phyloP scores from a whole-genome alignment of 2,113 vertebrate species.

The Mesembrinibis cayennensis region DNA sequence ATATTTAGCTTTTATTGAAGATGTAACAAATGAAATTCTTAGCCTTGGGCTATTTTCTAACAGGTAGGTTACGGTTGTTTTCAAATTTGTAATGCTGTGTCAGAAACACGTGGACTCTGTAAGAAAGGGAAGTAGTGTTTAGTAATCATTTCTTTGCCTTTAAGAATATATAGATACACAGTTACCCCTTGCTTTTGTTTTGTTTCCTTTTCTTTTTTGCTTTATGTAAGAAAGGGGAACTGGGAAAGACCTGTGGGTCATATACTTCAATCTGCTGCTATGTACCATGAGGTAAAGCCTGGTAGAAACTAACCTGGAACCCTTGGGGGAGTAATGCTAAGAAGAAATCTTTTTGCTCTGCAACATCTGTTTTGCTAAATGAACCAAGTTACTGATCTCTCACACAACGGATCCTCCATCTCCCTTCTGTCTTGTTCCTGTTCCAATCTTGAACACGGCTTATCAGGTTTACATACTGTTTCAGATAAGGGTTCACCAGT shows the following conservation, averaged over 20 bases:
- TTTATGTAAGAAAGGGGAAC: background rate
- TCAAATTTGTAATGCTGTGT: background rate
- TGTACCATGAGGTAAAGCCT: background rate
- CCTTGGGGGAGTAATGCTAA: background rate
- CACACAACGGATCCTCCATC: background rate
- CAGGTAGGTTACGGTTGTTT: slow-evolving; percentile 75
- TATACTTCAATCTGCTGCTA: background rate
- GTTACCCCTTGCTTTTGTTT: background rate
- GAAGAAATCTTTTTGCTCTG: background rate
- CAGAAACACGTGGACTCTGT: background rate
- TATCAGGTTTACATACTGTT: background rate
- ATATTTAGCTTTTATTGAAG: slow-evolving; percentile 90
- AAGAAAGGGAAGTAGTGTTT: background rate
- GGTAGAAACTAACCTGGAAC: background rate
- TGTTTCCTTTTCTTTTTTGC: background rate
- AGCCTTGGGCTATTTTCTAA: slow-evolving; percentile 86
- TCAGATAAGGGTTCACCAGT: background rate
- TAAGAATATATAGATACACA: background rate
- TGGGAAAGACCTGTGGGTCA: background rate
- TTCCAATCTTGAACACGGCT: background rate
- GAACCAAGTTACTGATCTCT: background rate
- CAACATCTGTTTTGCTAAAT: background rate
- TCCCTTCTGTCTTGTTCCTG: background rate
- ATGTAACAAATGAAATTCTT: slow-evolving; percentile 91
- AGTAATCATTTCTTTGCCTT: background rate